These are phyloP conservation scores for Tachysurus vachellii DNA, from an alignment of 2,113 vertebrate species.

Conservation along the genomic window DNA sequence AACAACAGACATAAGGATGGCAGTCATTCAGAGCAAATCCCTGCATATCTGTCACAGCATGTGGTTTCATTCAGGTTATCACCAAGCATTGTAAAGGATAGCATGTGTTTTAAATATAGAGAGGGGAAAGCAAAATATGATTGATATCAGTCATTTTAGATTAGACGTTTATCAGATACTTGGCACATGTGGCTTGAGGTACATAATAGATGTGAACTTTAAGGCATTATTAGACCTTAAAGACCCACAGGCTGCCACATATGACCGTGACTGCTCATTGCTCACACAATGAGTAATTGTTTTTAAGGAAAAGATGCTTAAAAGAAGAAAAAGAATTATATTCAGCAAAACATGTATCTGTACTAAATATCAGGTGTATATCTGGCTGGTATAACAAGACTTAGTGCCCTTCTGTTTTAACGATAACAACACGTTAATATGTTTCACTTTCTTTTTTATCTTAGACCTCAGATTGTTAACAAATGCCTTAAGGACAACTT, in stretches of 20 bases:
- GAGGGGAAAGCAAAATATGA: conserved; percentile 36
- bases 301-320: not conserved
- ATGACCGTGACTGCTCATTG: not conserved
- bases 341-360: not conserved
- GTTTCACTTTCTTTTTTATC: not conserved
- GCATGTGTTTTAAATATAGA: conserved; percentile 32
- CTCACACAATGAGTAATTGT: not conserved
- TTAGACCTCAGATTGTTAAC: not conserved
- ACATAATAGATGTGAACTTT: conserved; percentile 15
- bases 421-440: not conserved
- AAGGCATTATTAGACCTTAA: conserved; percentile 30
- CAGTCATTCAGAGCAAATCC: conserved; percentile 5
- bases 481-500: not conserved
- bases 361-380: not conserved
- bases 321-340: conserved; percentile 17
- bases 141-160: conserved; percentile 41
- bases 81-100: conserved; percentile 34
- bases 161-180: conserved; percentile 36
- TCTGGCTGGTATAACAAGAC: not conserved
- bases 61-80: conserved; percentile 52
- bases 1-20: not conserved
- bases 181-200: conserved; percentile 30
- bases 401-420: not conserved
- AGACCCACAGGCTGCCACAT: conserved; percentile 25
- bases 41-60: not conserved